These are phyloP conservation scores for Heteromurus nitidus DNA, from an alignment of 2,888 invertebrate species.

Conservation along the genomic window DNA sequence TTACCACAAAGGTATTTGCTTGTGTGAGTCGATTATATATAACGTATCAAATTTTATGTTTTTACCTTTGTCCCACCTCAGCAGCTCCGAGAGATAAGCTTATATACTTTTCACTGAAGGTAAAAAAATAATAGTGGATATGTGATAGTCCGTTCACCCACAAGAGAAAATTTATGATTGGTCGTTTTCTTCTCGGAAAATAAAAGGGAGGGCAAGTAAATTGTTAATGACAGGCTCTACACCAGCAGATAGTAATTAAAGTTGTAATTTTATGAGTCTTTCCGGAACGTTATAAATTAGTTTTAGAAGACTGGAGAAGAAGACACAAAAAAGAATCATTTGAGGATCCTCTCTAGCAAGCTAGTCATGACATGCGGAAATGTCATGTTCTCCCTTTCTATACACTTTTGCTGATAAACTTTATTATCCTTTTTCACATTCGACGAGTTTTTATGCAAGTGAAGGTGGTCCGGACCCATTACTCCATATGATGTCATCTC, in stretches of 20 bases:
- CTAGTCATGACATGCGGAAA: neutral
- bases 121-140: too few species aligned
- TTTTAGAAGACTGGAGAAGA: constrained; percentile 14
- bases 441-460: too few species aligned
- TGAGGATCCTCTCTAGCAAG: too few species aligned
- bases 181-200: neutral
- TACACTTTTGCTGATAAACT: neutral
- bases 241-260: constrained; percentile 17
- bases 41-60: neutral
- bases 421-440: constrained; percentile 9
- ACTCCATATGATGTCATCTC: too few species aligned
- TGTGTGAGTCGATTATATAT: too few species aligned
- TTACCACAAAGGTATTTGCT: too few species aligned
- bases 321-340: neutral
- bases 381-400: neutral
- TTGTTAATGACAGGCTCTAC: constrained; percentile 11
- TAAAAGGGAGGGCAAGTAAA: neutral
- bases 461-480: too few species aligned
- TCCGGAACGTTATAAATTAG: neutral
- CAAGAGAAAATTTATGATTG: constrained; percentile 18
- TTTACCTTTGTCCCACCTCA: neutral
- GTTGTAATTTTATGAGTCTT: constrained; percentile 16
- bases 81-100: neutral
- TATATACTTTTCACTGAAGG: too few species aligned
- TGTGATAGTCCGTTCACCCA: constrained; percentile 1